Conservation (phyloP, 2,797 vertebrate species). For the Rhincodon typus region DNA sequence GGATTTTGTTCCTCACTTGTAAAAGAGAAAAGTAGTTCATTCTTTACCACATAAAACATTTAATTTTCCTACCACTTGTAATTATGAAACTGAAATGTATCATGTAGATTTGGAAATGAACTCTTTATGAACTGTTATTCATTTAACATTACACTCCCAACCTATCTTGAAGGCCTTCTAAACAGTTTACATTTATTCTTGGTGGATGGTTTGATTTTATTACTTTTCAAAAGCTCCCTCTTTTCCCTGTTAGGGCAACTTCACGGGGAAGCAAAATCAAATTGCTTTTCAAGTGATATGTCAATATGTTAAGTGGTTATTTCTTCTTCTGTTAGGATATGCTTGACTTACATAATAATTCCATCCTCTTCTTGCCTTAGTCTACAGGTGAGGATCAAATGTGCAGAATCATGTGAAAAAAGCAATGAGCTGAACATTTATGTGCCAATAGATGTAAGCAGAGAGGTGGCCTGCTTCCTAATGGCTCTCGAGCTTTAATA, state of each 20-base stretch:
- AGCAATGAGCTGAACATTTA: neutral
- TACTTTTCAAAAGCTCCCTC: neutral
- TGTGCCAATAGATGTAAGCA: neutral
- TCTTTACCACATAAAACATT: neutral
- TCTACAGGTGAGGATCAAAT: neutral
- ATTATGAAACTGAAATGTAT: neutral
- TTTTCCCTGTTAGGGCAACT: neutral
- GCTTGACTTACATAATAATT: neutral
- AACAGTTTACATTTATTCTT: neutral
- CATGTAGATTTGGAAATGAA: neutral
- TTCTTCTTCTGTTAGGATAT: neutral
- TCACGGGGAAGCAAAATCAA: no score
- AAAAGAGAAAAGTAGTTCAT: neutral
- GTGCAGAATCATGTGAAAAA: neutral
- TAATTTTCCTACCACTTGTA: neutral
- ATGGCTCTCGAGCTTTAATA: neutral
- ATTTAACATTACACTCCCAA: neutral
- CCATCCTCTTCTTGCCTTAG: neutral
- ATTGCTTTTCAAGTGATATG: neutral
- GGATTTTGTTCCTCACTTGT: neutral
- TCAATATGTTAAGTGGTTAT: neutral
- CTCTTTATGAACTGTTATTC: neutral
- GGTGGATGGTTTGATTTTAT: neutral
- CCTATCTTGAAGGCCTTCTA: neutral
- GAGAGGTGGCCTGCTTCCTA: neutral